Percentiles rank a stretch among this genome's conserved stretches.
These are phyloP conservation scores for Mellilla xanthometata DNA, from an alignment of 2,888 invertebrate genomes.

Conservation along the genomic window DNA sequence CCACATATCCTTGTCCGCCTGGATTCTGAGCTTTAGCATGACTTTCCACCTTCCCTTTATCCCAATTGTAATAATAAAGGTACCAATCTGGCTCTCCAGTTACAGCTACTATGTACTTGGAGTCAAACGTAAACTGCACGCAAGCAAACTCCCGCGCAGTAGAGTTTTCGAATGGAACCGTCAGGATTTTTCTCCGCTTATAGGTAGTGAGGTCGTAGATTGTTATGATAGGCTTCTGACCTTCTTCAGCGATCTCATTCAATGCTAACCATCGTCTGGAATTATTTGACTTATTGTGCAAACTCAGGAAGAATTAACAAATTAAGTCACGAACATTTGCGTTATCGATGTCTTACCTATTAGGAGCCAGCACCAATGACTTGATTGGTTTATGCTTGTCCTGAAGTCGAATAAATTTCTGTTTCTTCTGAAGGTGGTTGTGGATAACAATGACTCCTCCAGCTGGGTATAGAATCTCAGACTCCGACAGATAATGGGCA, in stretches of 20 bases:
- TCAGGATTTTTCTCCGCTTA: slow-evolving; percentile 86
- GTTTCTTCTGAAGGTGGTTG: slow-evolving; percentile 87
- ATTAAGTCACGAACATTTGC: too few species aligned
- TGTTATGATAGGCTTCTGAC: slow-evolving; percentile 85
- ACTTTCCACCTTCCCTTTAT: slow-evolving; percentile 90
- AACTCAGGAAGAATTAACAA: too few species aligned
- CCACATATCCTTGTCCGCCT: slow-evolving; percentile 85
- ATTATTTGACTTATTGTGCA: too few species aligned
- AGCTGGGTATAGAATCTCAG: slow-evolving; percentile 91
- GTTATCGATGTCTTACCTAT: slow-evolving; percentile 84
- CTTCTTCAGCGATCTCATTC: slow-evolving; percentile 84
- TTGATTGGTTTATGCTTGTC: slow-evolving; percentile 86
- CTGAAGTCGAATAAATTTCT: slow-evolving; percentile 87
- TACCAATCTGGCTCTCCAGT: slow-evolving; percentile 93
- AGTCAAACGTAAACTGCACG: slow-evolving; percentile 91
- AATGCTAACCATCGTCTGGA: slow-evolving; percentile 85
- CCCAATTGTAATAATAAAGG: slow-evolving; percentile 91
- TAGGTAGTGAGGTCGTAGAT: slow-evolving; percentile 88
- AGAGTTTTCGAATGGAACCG: slow-evolving; percentile 84
- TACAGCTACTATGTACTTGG: slow-evolving; percentile 89
- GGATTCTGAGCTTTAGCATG: slow-evolving; percentile 87
- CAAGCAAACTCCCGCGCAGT: slow-evolving; percentile 86
- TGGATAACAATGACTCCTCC: slow-evolving; percentile 90
- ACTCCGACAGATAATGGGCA: slow-evolving; percentile 87
- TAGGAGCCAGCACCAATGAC: slow-evolving; percentile 84